Conservation (phyloP, 2,113 vertebrate species). For the Gallinago undulata region DNA sequence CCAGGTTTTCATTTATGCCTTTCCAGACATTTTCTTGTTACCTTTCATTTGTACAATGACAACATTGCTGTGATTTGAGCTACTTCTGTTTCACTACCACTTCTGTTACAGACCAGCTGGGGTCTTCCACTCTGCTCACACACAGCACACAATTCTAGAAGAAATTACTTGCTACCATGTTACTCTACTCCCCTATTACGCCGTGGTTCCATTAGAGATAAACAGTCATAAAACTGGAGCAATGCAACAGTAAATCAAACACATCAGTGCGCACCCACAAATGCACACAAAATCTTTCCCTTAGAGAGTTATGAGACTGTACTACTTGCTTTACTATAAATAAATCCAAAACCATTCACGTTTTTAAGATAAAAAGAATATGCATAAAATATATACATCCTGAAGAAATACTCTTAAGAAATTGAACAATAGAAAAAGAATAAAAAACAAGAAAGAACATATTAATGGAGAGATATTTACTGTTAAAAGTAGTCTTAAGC, state of each 20-base stretch:
- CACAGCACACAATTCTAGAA: neutral
- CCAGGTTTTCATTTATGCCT: neutral
- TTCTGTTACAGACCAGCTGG: neutral
- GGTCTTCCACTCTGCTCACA: neutral
- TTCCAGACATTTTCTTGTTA: neutral
- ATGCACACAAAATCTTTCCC: neutral
- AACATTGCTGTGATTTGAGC: neutral
- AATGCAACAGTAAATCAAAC: neutral
- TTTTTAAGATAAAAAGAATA: neutral
- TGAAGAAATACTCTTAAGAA: neutral
- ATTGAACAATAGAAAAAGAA: neutral
- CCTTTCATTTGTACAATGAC: neutral
- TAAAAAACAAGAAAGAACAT: neutral
- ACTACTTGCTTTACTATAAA: neutral
- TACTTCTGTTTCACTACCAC: neutral
- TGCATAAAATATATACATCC: neutral
- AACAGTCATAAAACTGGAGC: neutral
- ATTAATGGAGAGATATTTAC: neutral
- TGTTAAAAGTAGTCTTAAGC: neutral
- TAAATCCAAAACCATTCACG: neutral
- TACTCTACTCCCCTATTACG: neutral
- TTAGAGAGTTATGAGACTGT: neutral
- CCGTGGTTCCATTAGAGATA: neutral
- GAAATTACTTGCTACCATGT: neutral
- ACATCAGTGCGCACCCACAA: rapidly evolving